Evolutionary conservation across 37 sponge, comb jelly and placozoan genomes (phyloP).

Genomic region (Crambe crambe): DNA sequence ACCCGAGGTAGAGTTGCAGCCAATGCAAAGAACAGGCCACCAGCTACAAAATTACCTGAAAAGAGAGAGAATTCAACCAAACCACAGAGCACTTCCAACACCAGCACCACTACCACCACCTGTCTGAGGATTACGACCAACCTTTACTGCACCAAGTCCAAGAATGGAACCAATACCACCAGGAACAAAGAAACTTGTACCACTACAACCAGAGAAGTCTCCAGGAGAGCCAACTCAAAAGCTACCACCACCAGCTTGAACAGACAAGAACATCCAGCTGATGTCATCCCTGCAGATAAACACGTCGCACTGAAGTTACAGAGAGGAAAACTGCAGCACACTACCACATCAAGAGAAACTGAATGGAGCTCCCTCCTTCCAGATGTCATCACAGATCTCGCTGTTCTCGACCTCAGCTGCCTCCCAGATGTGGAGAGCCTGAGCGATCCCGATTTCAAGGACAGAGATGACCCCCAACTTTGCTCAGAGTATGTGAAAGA

Average conservation of each 20-base stretch:
- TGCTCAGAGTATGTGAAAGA: conserved; percentile 32
- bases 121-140: too few relatives aligned
- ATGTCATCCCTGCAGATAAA: too few relatives aligned
- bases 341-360: not conserved
- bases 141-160: too few relatives aligned
- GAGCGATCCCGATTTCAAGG: conserved; percentile 8
- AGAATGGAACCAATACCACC: too few relatives aligned
- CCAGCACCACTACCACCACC: too few relatives aligned
- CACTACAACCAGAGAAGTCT: too few relatives aligned
- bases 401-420: not conserved
- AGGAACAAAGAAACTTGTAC: too few relatives aligned
- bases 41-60: not conserved
- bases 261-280: too few relatives aligned
- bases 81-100: not conserved
- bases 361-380: not conserved
- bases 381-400: not conserved
- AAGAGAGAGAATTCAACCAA: not conserved
- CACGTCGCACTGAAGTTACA: too few relatives aligned
- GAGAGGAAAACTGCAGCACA: not conserved
- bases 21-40: not conserved
- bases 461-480: conserved; percentile 38
- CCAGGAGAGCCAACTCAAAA: too few relatives aligned
- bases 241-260: too few relatives aligned
- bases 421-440: too few relatives aligned
- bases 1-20: not conserved